phyloP scores from a whole-genome alignment of 2,888 invertebrate species.

The Thysanoteuthis rhombus region DNA sequence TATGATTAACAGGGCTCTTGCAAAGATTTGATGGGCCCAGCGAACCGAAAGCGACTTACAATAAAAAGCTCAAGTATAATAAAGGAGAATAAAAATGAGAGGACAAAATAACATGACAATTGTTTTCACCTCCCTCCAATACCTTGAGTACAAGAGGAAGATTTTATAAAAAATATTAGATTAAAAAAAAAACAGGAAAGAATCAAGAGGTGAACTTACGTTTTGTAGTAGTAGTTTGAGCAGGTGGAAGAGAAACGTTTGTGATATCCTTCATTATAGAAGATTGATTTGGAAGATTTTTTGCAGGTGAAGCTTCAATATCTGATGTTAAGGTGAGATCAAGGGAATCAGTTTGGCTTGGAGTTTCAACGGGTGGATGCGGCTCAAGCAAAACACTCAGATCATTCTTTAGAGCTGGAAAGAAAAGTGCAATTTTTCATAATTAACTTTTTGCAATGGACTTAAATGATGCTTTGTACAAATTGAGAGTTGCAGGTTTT shows the following conservation, averaged over 20 bases:
- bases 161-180: too few species aligned
- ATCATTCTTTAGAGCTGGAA: slow-evolving; percentile 54
- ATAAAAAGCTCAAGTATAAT: too few species aligned
- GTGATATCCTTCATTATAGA: slow-evolving; percentile 19
- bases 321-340: slow-evolving; percentile 38
- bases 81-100: too few species aligned
- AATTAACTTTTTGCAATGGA: neutral
- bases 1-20: too few species aligned
- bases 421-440: neutral
- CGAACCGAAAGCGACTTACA: too few species aligned
- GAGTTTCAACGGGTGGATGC: slow-evolving; percentile 47
- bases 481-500: too few species aligned
- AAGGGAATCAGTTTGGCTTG: slow-evolving; percentile 44
- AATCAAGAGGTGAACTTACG: neutral
- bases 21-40: too few species aligned
- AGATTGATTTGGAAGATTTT: neutral
- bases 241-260: neutral
- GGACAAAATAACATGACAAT: too few species aligned
- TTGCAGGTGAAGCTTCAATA: neutral
- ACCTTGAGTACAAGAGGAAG: too few species aligned
- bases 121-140: too few species aligned
- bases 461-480: too few species aligned
- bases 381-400: slow-evolving; percentile 58
- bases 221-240: neutral
- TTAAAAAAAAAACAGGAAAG: too few species aligned